phyloP scores from a whole-genome alignment of 2,797 vertebrate species.

The Melanotaenia pygmaea region DNA sequence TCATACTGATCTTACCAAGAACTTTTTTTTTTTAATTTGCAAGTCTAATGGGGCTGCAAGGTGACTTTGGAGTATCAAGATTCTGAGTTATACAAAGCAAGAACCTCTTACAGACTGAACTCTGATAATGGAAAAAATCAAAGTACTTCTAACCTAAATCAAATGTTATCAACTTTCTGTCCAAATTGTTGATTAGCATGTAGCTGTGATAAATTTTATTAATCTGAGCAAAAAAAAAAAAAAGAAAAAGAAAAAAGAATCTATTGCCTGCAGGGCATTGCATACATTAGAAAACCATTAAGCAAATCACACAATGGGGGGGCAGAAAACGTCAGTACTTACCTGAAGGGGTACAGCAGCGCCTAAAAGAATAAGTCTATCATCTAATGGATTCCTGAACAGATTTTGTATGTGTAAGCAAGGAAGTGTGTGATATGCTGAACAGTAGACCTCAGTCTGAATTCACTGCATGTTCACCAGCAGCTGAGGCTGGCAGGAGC shows the following conservation, averaged over 20 bases:
- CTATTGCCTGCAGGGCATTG: slow-evolving; percentile 9
- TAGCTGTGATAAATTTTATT: not conserved
- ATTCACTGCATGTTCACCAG: slow-evolving; percentile 62
- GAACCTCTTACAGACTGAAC: not conserved
- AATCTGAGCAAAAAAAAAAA: not conserved
- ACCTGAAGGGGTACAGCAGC: slow-evolving; percentile 17
- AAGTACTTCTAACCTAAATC: not conserved
- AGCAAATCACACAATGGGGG: slow-evolving; percentile 25
- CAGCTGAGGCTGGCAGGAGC: slow-evolving; percentile 56
- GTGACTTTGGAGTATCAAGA: not conserved
- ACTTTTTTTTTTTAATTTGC: too few relatives aligned
- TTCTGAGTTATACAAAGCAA: not conserved
- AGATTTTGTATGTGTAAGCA: slow-evolving; percentile 26
- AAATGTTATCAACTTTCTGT: not conserved
- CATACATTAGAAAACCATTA: slow-evolving; percentile 24
- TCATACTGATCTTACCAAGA: too few relatives aligned
- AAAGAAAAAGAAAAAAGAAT: not conserved
- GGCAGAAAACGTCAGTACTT: slow-evolving; percentile 11
- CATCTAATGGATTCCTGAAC: slow-evolving; percentile 28
- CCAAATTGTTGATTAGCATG: not conserved
- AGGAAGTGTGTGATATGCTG: slow-evolving; percentile 17
- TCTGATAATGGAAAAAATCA: not conserved
- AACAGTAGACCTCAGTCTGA: slow-evolving; percentile 67
- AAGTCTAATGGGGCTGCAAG: too few relatives aligned
- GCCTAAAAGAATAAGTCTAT: slow-evolving; percentile 26